A percentile compares a stretch with the other conserved stretches of the same genome.
Evolutionary conservation across 1,140 invertebrate species (phyloP).

Genomic region (Drosophila erecta): DNA sequence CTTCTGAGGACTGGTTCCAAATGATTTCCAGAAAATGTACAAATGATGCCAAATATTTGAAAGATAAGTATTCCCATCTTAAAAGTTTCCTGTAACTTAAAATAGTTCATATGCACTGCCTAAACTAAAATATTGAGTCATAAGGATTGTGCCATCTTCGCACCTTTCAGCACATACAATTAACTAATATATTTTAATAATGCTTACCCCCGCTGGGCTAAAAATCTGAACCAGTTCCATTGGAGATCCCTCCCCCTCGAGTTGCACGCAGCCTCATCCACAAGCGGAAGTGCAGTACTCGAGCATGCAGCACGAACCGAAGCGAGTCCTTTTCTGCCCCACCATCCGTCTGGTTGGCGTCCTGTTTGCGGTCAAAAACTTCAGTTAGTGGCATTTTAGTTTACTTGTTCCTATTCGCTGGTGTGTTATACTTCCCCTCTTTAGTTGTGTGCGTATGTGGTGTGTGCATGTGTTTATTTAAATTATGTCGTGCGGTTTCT

Average conservation of each 20-base stretch:
- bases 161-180: too few relatives aligned
- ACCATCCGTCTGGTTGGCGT: constrained; percentile 54
- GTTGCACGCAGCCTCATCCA: not conserved
- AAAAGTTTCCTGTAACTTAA: too few relatives aligned
- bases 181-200: not conserved
- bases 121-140: too few relatives aligned
- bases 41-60: too few relatives aligned
- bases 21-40: not conserved
- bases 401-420: constrained; percentile 21
- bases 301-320: not conserved
- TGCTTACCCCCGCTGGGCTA: not conserved
- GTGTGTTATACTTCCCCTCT: not conserved
- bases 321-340: not conserved
- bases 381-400: constrained; percentile 77
- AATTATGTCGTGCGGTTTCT: constrained; percentile 80
- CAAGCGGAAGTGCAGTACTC: constrained; percentile 3
- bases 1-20: not conserved
- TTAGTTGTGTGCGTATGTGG: constrained; percentile 4
- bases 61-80: too few relatives aligned
- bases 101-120: too few relatives aligned
- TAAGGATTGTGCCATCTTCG: too few relatives aligned
- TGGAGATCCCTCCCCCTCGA: not conserved
- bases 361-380: constrained; percentile 76
- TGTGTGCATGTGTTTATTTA: constrained; percentile 69
- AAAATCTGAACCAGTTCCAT: not conserved